phyloP scores from a whole-genome alignment of 2,888 invertebrate species.

The Camptogramma bilineatum region DNA sequence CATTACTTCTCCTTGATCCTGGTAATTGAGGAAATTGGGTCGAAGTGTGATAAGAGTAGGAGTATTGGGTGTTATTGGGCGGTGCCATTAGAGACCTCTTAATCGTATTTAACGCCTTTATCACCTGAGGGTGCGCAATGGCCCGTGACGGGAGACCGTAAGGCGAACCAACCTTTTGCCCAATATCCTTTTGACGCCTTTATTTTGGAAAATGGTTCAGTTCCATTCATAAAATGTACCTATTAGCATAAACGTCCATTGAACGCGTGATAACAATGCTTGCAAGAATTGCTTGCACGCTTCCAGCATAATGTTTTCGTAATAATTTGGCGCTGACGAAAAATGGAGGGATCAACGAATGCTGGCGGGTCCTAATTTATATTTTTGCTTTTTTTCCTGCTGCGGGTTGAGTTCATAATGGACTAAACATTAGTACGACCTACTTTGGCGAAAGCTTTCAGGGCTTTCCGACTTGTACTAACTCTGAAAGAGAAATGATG shows the following conservation, averaged over 20 bases:
- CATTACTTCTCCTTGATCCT: constrained; percentile 83
- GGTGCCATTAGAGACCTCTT: constrained; percentile 75
- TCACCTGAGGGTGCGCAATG: constrained; percentile 80
- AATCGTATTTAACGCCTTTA: constrained; percentile 81
- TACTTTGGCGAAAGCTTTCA: constrained; percentile 78
- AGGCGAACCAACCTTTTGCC: constrained; percentile 53
- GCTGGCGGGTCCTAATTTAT: constrained; percentile 67
- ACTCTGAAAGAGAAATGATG: constrained; percentile 53
- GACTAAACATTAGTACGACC: constrained; percentile 78
- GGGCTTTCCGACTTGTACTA: constrained; percentile 68
- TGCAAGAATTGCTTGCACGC: constrained; percentile 39
- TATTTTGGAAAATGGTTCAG: constrained; percentile 47
- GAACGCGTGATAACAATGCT: constrained; percentile 48
- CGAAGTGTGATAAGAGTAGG: constrained; percentile 75
- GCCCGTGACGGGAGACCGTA: constrained; percentile 61
- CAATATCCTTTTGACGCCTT: constrained; percentile 50
- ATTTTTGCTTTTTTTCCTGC: constrained; percentile 63
- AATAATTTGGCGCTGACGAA: constrained; percentile 49
- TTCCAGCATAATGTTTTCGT: constrained; percentile 42
- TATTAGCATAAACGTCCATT: constrained; percentile 54
- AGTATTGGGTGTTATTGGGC: constrained; percentile 72
- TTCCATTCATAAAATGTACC: constrained; percentile 45
- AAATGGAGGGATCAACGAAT: constrained; percentile 50
- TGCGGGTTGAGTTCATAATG: constrained; percentile 72
- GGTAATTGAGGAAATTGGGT: constrained; percentile 83